Percentiles rank a stretch among this genome's conserved stretches.
Conservation (phyloP, 2,797 vertebrate species). For the Lagocephalus sceleratus region DNA sequence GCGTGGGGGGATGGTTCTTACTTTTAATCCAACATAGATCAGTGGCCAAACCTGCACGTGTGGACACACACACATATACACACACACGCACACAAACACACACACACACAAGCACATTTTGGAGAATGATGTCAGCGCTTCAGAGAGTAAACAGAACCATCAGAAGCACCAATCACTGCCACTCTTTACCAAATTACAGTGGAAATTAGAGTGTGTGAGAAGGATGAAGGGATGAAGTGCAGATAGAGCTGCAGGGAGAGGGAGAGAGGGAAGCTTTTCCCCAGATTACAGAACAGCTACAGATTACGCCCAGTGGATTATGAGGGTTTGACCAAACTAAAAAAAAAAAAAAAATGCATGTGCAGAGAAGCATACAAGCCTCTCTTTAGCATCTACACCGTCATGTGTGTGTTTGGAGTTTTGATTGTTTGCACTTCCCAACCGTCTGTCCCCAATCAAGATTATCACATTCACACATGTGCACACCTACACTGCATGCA, state of each 20-base stretch:
- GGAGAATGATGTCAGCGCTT: constrained; percentile 45
- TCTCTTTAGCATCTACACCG: constrained; percentile 17
- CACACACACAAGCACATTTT: constrained; percentile 19
- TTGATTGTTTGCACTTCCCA: constrained; percentile 1
- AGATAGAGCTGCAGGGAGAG: constrained; percentile 53
- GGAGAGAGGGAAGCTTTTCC: constrained; percentile 65
- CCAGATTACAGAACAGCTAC: constrained; percentile 69
- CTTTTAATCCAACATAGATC: constrained; percentile 59
- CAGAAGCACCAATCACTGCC: constrained; percentile 51
- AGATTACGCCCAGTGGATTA: constrained; percentile 73
- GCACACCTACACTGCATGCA: neutral
- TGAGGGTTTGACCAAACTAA: constrained; percentile 57
- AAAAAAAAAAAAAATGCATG: constrained; percentile 40
- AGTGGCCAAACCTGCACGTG: constrained; percentile 22
- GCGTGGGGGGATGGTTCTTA: constrained; percentile 23
- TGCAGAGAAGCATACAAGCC: constrained; percentile 43
- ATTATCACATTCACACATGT: constrained; percentile 3
- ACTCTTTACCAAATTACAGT: constrained; percentile 71
- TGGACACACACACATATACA: neutral
- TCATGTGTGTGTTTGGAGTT: constrained; percentile 5
- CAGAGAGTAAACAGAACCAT: constrained; percentile 53
- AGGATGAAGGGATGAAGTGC: constrained; percentile 66
- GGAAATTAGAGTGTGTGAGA: constrained; percentile 70
- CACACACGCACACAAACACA: constrained; percentile 15
- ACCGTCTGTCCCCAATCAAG: constrained; percentile 14